Conservation (phyloP, 1,140 invertebrate genomes). For the Paraescarpia echinospica region DNA sequence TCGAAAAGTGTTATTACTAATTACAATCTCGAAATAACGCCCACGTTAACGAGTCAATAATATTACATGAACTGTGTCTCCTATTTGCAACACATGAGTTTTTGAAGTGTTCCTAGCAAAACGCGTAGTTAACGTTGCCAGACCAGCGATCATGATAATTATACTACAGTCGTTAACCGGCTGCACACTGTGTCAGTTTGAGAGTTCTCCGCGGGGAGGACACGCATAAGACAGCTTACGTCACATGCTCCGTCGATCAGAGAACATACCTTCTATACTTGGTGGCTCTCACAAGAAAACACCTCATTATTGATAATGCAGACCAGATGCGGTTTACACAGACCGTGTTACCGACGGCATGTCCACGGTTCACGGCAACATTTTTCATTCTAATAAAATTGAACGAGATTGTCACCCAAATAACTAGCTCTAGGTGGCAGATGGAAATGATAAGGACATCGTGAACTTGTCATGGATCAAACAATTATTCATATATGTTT, state of each 20-base stretch:
- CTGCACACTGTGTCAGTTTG: neutral
- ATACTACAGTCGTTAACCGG: neutral
- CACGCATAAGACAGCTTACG: neutral
- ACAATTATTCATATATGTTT: neutral
- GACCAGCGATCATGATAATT: neutral
- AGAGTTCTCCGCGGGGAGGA: neutral
- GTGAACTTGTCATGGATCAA: neutral
- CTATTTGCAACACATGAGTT: neutral
- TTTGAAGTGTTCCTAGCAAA: neutral
- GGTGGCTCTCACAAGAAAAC: neutral
- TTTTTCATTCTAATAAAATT: neutral
- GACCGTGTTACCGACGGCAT: neutral
- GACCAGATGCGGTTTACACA: neutral
- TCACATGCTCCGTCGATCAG: neutral
- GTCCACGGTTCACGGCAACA: neutral
- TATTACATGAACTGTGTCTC: neutral
- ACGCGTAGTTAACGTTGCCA: neutral
- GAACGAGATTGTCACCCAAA: neutral
- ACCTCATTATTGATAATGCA: slow-evolving; percentile 1
- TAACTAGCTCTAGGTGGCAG: neutral
- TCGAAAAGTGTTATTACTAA: too few relatives aligned
- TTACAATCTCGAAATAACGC: too few relatives aligned
- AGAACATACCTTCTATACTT: neutral
- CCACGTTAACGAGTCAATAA: neutral
- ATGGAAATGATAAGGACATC: neutral